These are phyloP conservation scores for Epinotia brunnichana DNA, from an alignment of 2,888 invertebrate species.

Conservation along the genomic window DNA sequence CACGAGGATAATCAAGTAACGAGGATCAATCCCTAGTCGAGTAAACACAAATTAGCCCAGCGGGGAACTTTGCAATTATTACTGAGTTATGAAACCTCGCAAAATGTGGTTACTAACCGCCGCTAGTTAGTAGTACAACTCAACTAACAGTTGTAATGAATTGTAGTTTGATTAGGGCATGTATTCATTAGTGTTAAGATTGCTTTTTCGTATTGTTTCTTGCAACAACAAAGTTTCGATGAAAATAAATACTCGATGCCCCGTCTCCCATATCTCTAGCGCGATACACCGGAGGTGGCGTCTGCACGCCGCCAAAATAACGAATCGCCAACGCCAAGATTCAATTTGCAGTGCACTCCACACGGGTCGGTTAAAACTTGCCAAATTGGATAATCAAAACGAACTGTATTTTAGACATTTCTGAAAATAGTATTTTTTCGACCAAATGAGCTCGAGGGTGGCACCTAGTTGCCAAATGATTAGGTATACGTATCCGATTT, in stretches of 20 bases:
- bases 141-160: not conserved
- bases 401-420: constrained; percentile 45
- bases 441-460: constrained; percentile 44
- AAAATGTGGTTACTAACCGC: constrained; percentile 12
- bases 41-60: not conserved
- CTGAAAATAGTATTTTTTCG: constrained; percentile 47
- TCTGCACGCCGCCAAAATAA: constrained; percentile 56
- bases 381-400: constrained; percentile 66
- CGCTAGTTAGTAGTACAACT: not conserved
- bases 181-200: not conserved
- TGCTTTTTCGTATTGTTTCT: not conserved
- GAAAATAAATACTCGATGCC: not conserved
- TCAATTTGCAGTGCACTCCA: constrained; percentile 69
- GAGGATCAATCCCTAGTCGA: constrained; percentile 25
- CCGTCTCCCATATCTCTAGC: not conserved
- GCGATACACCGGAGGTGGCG: constrained; percentile 34
- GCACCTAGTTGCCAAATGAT: not conserved
- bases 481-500: not conserved
- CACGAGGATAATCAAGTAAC: constrained; percentile 35
- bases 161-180: not conserved
- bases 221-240: not conserved
- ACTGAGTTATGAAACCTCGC: constrained; percentile 8
- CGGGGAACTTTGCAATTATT: not conserved
- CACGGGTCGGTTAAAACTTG: constrained; percentile 60
- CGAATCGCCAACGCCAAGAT: constrained; percentile 63